Evolutionary conservation across 2,113 vertebrate species (phyloP).

Genomic region (Geococcyx californianus): DNA sequence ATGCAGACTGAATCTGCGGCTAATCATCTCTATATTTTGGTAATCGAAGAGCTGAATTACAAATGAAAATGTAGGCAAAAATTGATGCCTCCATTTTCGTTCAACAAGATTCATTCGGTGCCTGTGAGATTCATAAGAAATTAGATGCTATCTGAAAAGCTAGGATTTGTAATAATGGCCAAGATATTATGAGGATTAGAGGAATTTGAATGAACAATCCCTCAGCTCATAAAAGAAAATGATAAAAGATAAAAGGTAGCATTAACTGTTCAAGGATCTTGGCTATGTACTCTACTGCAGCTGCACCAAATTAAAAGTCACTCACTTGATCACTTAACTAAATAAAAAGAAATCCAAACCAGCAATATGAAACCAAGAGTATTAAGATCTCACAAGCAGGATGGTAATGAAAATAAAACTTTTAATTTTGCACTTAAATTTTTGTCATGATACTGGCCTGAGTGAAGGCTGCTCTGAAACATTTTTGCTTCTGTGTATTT

Average conservation of each 20-base stretch:
- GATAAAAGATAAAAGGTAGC: constrained; percentile 61
- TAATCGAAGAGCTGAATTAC: constrained; percentile 60
- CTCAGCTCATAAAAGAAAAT: constrained; percentile 73
- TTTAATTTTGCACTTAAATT: not conserved
- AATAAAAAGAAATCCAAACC: not conserved
- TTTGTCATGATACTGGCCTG: not conserved
- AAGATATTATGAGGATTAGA: constrained; percentile 75
- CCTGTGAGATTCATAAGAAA: constrained; percentile 72
- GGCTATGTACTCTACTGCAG: not conserved
- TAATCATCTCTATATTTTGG: constrained; percentile 6
- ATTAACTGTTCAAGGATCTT: constrained; percentile 54
- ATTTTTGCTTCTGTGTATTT: not conserved
- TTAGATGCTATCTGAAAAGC: constrained; percentile 61
- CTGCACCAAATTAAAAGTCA: constrained; percentile 56
- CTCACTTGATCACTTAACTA: constrained; percentile 10
- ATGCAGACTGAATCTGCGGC: not conserved
- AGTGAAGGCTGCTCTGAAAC: fast-evolving
- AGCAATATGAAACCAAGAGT: not conserved
- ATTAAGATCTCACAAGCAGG: not conserved
- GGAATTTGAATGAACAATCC: constrained; percentile 74
- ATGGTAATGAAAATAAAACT: not conserved
- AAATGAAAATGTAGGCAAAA: constrained; percentile 66
- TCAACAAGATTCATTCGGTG: constrained; percentile 66
- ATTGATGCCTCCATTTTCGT: constrained; percentile 59
- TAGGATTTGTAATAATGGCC: constrained; percentile 74